A percentile compares a stretch with the other conserved stretches of the same genome.
phyloP scores from a whole-genome alignment of 1,140 invertebrate species.

The Orussus abietinus region DNA sequence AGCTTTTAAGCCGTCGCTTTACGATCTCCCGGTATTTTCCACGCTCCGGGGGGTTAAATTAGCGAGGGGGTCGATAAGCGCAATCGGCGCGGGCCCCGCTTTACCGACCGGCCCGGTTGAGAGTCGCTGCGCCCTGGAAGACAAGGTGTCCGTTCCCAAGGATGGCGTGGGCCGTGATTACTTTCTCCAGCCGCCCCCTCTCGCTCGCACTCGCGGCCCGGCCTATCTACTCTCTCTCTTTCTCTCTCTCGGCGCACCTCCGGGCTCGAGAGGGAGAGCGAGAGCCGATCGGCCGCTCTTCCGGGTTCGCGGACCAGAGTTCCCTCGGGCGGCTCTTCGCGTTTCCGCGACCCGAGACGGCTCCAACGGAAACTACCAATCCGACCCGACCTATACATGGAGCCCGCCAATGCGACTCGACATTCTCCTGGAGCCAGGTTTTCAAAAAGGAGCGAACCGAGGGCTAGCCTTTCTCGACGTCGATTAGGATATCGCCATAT shows the following conservation, averaged over 20 bases:
- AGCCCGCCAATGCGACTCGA: too few relatives aligned
- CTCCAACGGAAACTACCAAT: not conserved
- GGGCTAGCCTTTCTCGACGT: not conserved
- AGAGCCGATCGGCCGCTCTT: constrained; percentile 35
- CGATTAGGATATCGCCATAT: not conserved
- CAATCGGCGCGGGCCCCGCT: too few relatives aligned
- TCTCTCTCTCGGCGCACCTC: constrained; percentile 32
- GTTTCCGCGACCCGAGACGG: not conserved
- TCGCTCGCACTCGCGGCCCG: constrained; percentile 24
- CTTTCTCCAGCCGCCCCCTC: constrained; percentile 36
- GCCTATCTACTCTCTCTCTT: constrained; percentile 19
- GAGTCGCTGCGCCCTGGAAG: constrained; percentile 15
- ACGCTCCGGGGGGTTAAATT: too few relatives aligned
- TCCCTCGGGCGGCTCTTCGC: too few relatives aligned
- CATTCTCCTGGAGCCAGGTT: too few relatives aligned
- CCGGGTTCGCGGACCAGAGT: constrained; percentile 40
- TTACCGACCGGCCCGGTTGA: too few relatives aligned
- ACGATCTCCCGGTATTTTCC: too few relatives aligned
- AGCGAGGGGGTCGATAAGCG: too few relatives aligned
- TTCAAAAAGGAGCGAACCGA: too few relatives aligned
- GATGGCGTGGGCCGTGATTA: constrained; percentile 40
- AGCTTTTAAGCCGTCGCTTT: too few relatives aligned
- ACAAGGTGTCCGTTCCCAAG: constrained; percentile 29
- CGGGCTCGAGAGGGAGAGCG: too few relatives aligned
- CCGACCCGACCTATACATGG: too few relatives aligned